Evolutionary conservation across 2,888 invertebrate species (phyloP).

Genomic region (Liopterus haemorrhoidalis): DNA sequence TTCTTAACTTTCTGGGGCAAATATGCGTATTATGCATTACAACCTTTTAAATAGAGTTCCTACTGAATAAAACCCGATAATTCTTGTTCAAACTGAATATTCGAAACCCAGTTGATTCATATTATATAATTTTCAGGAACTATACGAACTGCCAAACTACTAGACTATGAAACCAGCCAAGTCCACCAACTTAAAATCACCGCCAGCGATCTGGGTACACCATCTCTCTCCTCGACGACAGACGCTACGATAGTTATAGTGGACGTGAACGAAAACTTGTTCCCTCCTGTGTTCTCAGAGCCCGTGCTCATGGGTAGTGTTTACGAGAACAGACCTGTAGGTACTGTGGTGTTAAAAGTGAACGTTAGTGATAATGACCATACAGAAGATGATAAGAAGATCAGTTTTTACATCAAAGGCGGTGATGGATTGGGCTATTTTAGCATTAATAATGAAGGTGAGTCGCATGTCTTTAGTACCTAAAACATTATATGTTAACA

Average conservation of each 20-base stretch:
- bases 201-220: slow-evolving; percentile 80
- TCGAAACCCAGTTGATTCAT: no score
- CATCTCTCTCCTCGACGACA: slow-evolving; percentile 71
- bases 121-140: slow-evolving; percentile 67
- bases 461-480: no score
- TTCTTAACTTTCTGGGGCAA: no score
- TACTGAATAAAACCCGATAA: no score
- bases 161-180: slow-evolving; percentile 87
- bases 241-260: slow-evolving; percentile 78
- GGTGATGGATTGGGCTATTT: slow-evolving; percentile 90
- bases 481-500: no score
- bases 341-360: slow-evolving; percentile 70
- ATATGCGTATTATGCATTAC: no score
- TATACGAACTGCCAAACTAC: slow-evolving; percentile 65
- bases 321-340: slow-evolving; percentile 72
- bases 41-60: no score
- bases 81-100: no score
- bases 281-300: slow-evolving; percentile 76
- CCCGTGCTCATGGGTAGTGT: slow-evolving; percentile 71
- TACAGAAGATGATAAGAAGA: slow-evolving; percentile 70
- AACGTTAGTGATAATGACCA: slow-evolving; percentile 67
- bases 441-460: slow-evolving; percentile 83
- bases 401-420: slow-evolving; percentile 79
- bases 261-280: slow-evolving; percentile 90
- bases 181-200: slow-evolving; percentile 81